Base-by-base conservation (phyloP, 2,888 invertebrate genomes). In the Empis livida region DNA sequence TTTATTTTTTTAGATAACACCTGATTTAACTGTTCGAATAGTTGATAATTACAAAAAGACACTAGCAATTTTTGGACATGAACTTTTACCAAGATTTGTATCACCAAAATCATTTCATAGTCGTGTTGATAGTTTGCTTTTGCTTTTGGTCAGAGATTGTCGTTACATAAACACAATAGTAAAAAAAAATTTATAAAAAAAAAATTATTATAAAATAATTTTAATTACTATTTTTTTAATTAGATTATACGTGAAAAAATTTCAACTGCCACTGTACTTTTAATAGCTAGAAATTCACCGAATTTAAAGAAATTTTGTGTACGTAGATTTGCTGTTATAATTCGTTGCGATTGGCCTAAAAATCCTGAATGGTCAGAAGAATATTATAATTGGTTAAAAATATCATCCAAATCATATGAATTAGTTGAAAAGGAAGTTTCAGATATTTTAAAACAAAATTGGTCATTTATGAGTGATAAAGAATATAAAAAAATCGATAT, bases 181-280 rank as follows among this genome's bases (percentile, higher is more conserved):
- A 71, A 67, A 68, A 58, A 10, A 27, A 38, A 16, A 20, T 16
- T 30, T 23, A 27, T 20, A 41, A 27, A 27, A 41, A 14, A 23
- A 17, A 35, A 37, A 15, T n/a, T 31, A 20, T 37, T 30, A 20
- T 16, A 10, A 10, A 10, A 9, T 39, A 20, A 32, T 40, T 31
- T 17, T 23, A 11, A 9, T 42, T 23, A 30, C 27, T 13, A 11
- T 20, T 23, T 41, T 23, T 10, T 17, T 31, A 8, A 17, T 30
- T 11, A 84, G 84, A 69, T 82, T 55, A 72, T 86, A 23, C 76
- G 84, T 9, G 87, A 89, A 62, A 74, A 82, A 57, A 74, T 90
- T 48, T 88, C 88, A 5, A 85, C 87, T 2, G 74, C 82, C 0
- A 88, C 87, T 0, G 73, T 86, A 14, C 66, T 89, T 39, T 71